phyloP scores from a whole-genome alignment of 2,113 vertebrate genomes.

The Neotoma lepida region DNA sequence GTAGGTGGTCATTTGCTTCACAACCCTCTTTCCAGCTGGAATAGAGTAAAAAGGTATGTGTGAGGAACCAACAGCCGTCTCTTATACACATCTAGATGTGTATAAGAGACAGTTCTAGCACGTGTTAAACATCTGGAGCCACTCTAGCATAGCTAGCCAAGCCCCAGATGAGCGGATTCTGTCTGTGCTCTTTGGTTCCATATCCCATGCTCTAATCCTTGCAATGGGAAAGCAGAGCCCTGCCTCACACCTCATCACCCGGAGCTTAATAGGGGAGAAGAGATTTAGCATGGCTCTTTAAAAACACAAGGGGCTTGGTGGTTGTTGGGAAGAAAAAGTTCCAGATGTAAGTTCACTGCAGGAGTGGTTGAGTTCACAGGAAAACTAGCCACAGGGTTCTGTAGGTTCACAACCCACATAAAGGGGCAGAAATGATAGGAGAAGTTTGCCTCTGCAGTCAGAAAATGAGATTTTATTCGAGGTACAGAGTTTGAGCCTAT shows the following conservation, averaged over 20 bases:
- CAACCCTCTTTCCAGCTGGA: background rate
- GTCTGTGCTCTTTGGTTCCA: constrained; percentile 1
- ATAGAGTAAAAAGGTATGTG: background rate
- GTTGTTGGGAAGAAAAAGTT: constrained; percentile 48
- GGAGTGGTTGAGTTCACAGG: constrained; percentile 9
- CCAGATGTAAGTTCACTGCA: constrained; percentile 50
- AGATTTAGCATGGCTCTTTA: constrained; percentile 57
- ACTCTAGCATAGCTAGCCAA: background rate
- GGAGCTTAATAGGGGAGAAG: constrained; percentile 33
- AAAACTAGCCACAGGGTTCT: background rate
- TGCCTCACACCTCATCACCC: constrained; percentile 69
- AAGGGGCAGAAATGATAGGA: background rate
- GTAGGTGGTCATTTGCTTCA: background rate
- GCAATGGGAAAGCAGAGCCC: constrained; percentile 54
- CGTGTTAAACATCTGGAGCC: constrained; percentile 64
- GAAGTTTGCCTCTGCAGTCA: background rate
- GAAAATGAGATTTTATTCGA: constrained; percentile 5
- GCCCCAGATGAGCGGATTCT: background rate
- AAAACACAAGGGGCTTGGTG: constrained; percentile 38
- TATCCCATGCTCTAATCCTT: constrained; percentile 61
- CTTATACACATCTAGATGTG: too few species aligned
- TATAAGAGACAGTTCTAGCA: too few species aligned
- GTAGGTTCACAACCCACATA: background rate
- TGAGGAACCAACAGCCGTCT: background rate
- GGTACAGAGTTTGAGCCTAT: background rate